These are phyloP conservation scores for Oconnorella tubifera DNA, from an alignment of 2,888 invertebrate genomes.

Conservation along the genomic window DNA sequence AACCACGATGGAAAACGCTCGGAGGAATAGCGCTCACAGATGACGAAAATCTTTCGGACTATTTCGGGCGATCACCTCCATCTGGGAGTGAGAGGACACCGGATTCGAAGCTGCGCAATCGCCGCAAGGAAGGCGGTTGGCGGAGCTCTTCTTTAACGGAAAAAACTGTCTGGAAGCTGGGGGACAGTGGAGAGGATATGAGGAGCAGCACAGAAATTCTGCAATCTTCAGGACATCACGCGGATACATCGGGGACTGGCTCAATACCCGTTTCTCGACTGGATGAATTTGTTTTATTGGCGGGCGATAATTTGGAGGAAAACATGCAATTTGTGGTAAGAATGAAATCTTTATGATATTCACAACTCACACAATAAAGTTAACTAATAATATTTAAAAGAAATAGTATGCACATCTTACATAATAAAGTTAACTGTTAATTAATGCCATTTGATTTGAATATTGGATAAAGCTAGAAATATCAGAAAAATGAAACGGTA, in stretches of 20 bases:
- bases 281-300: background rate
- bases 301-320: background rate
- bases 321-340: background rate
- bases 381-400: too few relatives aligned
- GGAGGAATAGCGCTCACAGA: background rate
- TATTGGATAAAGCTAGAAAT: too few relatives aligned
- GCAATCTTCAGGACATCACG: background rate
- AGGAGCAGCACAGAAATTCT: background rate
- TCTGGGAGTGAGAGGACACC: background rate
- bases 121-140: background rate
- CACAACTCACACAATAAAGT: too few relatives aligned
- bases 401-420: too few relatives aligned
- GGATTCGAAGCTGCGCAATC: background rate
- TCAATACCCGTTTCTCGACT: background rate
- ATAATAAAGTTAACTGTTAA: too few relatives aligned
- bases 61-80: background rate
- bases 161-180: conserved; percentile 7
- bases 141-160: conserved; percentile 10
- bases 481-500: too few relatives aligned
- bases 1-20: background rate
- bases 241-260: background rate
- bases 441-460: too few relatives aligned
- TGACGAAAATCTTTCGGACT: background rate
- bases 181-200: conserved; percentile 1
- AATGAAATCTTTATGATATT: too few relatives aligned